A percentile compares a stretch with the other conserved stretches of the same genome.
phyloP scores from a whole-genome alignment of 2,888 invertebrate species.

The Copidosoma aretas region DNA sequence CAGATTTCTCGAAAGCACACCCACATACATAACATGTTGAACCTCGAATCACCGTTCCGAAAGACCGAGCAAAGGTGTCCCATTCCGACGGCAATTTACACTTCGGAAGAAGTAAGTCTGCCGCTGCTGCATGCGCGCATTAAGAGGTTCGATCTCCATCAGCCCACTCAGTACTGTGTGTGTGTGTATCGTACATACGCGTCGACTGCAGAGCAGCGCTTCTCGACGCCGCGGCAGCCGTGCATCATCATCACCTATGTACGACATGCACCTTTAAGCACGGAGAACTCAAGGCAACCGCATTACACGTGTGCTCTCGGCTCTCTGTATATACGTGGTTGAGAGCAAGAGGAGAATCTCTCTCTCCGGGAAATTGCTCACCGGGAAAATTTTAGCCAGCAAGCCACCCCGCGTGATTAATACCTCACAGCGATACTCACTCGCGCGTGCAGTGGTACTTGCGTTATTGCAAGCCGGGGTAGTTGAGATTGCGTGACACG shows the following conservation, averaged over 20 bases:
- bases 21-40: no score
- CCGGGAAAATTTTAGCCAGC: not conserved
- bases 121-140: not conserved
- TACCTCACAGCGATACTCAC: not conserved
- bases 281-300: not conserved
- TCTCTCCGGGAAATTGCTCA: not conserved
- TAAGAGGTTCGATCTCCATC: not conserved
- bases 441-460: slow-evolving; percentile 17
- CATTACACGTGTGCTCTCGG: slow-evolving; percentile 5
- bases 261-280: not conserved
- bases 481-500: no score
- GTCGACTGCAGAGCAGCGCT: no score
- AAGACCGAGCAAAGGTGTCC: not conserved
- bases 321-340: not conserved
- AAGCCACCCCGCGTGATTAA: not conserved
- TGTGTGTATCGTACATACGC: no score
- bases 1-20: no score
- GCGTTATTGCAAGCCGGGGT: no score
- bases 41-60: no score
- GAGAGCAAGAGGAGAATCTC: not conserved
- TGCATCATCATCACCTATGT: no score
- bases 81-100: not conserved
- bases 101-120: not conserved
- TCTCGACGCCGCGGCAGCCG: no score
- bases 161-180: not conserved